Evolutionary conservation across 2,113 vertebrate species (phyloP).

Genomic region (Petaurus breviceps): DNA sequence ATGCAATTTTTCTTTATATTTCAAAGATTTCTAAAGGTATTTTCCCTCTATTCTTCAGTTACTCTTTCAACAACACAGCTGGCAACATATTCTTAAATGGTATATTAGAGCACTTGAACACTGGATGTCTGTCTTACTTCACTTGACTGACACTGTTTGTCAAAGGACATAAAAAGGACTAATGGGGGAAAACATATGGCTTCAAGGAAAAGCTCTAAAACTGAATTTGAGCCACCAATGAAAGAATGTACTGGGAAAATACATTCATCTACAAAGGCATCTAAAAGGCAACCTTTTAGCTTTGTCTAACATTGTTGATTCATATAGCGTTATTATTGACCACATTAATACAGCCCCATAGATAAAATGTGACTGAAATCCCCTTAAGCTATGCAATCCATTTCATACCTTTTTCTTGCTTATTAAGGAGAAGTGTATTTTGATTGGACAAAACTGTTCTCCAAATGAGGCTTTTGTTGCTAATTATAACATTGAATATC

Average conservation of each 20-base stretch:
- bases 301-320: constrained; percentile 30
- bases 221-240: constrained; percentile 38
- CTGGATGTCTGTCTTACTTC: constrained; percentile 70
- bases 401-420: constrained; percentile 53
- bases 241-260: constrained; percentile 19
- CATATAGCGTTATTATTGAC: constrained; percentile 60
- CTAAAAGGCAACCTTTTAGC: constrained; percentile 5
- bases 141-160: constrained; percentile 68
- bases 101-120: constrained; percentile 60
- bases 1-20: constrained; percentile 79
- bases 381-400: constrained; percentile 63
- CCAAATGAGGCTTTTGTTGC: constrained; percentile 56
- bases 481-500: constrained; percentile 62
- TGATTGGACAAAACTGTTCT: constrained; percentile 55
- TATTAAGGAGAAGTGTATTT: constrained; percentile 56
- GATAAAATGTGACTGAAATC: constrained; percentile 1
- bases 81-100: constrained; percentile 63
- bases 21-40: constrained; percentile 56
- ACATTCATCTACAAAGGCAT: neutral
- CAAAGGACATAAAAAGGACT: constrained; percentile 75
- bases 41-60: constrained; percentile 49
- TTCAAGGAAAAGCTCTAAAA: constrained; percentile 65
- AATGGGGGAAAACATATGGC: constrained; percentile 50
- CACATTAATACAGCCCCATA: constrained; percentile 4
- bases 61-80: constrained; percentile 69